phyloP scores from a whole-genome alignment of 2,888 invertebrate genomes.

The Apocheima hispidaria region DNA sequence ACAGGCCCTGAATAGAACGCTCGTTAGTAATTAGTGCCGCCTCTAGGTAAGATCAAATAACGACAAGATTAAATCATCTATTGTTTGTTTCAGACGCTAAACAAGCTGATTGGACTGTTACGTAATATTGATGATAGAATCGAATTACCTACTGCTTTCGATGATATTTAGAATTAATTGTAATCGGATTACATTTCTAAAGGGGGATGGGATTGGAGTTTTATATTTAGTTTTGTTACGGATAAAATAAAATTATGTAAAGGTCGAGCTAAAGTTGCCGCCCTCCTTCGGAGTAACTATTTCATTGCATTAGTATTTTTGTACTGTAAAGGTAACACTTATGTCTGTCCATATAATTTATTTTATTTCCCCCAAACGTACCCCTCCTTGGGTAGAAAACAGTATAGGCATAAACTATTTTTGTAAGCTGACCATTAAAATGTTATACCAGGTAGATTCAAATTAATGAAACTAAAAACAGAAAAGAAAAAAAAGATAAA shows the following conservation, averaged over 20 bases:
- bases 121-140: conserved; percentile 29
- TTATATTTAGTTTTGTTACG: not conserved
- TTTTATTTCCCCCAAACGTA: too few relatives aligned
- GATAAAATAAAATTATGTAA: not conserved
- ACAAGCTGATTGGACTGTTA: conserved; percentile 29
- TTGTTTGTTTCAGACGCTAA: conserved; percentile 46
- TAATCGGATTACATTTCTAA: conserved; percentile 12
- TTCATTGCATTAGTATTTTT: too few relatives aligned
- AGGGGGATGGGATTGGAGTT: not conserved
- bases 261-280: too few relatives aligned
- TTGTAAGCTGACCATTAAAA: too few relatives aligned
- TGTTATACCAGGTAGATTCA: too few relatives aligned
- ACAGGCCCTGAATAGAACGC: conserved; percentile 32
- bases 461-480: too few relatives aligned
- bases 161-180: conserved; percentile 13
- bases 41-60: conserved; percentile 53
- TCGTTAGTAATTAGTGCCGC: conserved; percentile 49
- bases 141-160: conserved; percentile 22
- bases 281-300: too few relatives aligned
- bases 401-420: too few relatives aligned
- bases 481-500: too few relatives aligned
- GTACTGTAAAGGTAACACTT: not conserved
- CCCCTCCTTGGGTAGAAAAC: too few relatives aligned
- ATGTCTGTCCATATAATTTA: not conserved
- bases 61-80: conserved; percentile 59